Conservation (phyloP, 2,888 invertebrate species). For the Trileptium ribeirensis region DNA sequence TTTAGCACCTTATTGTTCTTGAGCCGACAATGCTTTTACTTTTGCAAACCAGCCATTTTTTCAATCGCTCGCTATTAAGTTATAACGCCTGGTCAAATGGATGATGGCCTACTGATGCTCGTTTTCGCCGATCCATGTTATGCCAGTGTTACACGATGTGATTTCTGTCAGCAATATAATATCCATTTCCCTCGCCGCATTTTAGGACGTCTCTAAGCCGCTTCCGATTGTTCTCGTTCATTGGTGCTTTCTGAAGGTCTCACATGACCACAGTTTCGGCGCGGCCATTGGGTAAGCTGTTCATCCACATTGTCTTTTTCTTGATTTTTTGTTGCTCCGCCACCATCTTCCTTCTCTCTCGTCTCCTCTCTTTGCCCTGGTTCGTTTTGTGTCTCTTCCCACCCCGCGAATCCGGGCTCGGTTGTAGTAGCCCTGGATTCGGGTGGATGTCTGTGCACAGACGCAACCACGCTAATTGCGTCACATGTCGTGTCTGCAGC, state of each 20-base stretch:
- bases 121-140: neutral
- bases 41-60: neutral
- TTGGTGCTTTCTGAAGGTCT: neutral
- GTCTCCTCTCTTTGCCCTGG: neutral
- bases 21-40: neutral
- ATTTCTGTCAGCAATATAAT: neutral
- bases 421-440: neutral
- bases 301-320: neutral
- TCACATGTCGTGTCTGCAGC: neutral
- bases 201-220: neutral
- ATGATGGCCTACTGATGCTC: conserved; percentile 8
- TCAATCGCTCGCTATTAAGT: neutral
- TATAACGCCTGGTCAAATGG: neutral
- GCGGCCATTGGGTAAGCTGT: neutral
- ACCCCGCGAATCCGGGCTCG: too few relatives aligned
- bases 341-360: neutral
- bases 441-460: neutral
- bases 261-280: neutral
- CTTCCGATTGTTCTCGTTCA: neutral
- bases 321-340: neutral
- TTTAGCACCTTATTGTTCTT: neutral
- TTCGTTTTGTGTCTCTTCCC: neutral
- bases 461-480: neutral
- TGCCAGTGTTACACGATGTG: neutral
- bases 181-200: neutral